Conservation (phyloP, 2,113 vertebrate genomes). For the Oreochromis tanganicae region DNA sequence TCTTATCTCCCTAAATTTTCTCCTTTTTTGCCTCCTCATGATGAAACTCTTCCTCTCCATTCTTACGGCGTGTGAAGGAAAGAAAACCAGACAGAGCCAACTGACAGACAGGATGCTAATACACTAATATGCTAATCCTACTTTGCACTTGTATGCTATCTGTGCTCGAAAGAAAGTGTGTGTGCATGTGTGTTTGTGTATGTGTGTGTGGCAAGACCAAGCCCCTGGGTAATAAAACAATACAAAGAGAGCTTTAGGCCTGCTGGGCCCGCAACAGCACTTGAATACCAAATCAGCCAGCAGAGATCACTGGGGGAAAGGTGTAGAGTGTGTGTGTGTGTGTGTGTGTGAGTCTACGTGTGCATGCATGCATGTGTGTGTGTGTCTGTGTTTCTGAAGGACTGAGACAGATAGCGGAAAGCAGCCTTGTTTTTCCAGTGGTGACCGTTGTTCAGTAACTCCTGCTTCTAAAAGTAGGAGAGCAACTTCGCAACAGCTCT, state of each 20-base stretch:
- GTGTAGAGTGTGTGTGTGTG: constrained; percentile 15
- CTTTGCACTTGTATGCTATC: constrained; percentile 76
- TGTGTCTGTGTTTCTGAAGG: constrained; percentile 11
- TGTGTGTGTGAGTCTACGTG: constrained; percentile 10
- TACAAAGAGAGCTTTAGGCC: constrained; percentile 73
- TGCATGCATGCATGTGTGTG: neutral
- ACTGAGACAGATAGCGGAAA: constrained; percentile 22
- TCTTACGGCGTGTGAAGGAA: constrained; percentile 33
- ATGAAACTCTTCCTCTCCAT: constrained; percentile 30
- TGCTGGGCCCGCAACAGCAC: constrained; percentile 54
- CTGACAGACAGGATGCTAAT: constrained; percentile 60
- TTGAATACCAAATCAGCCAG: constrained; percentile 69
- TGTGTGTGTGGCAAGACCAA: constrained; percentile 38
- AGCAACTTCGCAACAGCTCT: constrained; percentile 49
- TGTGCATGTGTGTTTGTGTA: constrained; percentile 3
- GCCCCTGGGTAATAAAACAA: constrained; percentile 70
- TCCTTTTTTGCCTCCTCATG: neutral
- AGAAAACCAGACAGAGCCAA: constrained; percentile 43
- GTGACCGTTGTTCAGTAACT: constrained; percentile 56
- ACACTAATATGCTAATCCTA: constrained; percentile 73
- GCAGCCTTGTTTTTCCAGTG: constrained; percentile 34
- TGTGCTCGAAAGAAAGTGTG: constrained; percentile 21
- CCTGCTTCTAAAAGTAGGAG: constrained; percentile 61
- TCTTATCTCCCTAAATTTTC: neutral
- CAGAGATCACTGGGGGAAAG: constrained; percentile 54